Evolutionary conservation across 2,888 invertebrate genomes (phyloP).

Genomic region (Geotrupes spiniger): DNA sequence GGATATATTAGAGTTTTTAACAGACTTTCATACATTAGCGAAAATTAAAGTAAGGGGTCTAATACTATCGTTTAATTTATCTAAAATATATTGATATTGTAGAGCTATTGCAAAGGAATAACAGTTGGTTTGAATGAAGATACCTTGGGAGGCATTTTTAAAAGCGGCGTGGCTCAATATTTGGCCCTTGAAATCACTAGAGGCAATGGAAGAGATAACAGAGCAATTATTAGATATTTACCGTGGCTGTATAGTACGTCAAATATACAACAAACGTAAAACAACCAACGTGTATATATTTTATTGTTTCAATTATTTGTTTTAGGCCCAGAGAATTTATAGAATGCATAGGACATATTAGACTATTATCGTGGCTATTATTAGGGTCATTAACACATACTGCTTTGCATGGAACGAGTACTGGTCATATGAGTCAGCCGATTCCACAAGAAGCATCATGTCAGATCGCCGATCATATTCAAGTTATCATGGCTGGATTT

Average conservation of each 20-base stretch:
- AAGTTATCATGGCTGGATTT: slow-evolving; percentile 95
- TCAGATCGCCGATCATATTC: slow-evolving; percentile 95
- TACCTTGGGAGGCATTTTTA: slow-evolving; percentile 92
- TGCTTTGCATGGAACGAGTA: slow-evolving; percentile 59
- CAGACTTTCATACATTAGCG: slow-evolving; percentile 93
- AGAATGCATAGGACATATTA: slow-evolving; percentile 93
- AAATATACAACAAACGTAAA: slow-evolving; percentile 76
- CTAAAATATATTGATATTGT: not conserved
- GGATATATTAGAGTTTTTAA: slow-evolving; percentile 92
- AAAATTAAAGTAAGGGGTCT: slow-evolving; percentile 80
- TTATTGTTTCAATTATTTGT: slow-evolving; percentile 2
- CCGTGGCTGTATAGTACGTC: slow-evolving; percentile 89
- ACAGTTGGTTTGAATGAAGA: slow-evolving; percentile 81
- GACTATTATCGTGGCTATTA: slow-evolving; percentile 92
- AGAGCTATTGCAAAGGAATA: slow-evolving; percentile 70
- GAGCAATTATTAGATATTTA: slow-evolving; percentile 75
- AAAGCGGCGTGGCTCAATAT: slow-evolving; percentile 92
- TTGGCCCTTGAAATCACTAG: slow-evolving; percentile 91
- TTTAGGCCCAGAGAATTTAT: slow-evolving; percentile 84
- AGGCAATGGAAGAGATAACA: slow-evolving; percentile 79
- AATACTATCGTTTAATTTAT: not conserved
- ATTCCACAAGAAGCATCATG: slow-evolving; percentile 95
- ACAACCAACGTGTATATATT: not conserved
- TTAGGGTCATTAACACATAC: slow-evolving; percentile 92
- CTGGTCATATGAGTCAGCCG: slow-evolving; percentile 64